Conservation (phyloP, 2,888 invertebrate species). For the Psylliodes chrysocephalus region DNA sequence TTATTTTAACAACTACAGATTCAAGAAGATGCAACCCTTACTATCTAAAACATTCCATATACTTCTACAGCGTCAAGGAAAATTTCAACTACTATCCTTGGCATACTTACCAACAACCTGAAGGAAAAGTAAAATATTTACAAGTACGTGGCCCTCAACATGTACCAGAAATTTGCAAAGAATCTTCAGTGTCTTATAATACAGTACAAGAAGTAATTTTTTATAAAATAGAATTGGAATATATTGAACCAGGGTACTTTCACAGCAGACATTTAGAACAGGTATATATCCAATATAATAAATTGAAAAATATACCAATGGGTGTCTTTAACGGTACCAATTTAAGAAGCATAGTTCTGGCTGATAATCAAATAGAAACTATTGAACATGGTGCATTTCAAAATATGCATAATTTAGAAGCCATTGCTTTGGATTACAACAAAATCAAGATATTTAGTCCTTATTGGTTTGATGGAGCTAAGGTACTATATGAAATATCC, state of each 20-base stretch:
- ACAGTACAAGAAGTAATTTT: conserved; percentile 39
- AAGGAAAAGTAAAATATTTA: conserved; percentile 31
- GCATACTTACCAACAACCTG: conserved; percentile 27
- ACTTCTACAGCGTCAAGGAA: conserved; percentile 30
- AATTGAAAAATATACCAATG: conserved; percentile 24
- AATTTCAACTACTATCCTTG: conserved; percentile 41
- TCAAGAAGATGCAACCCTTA: conserved; percentile 25
- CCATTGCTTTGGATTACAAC: conserved; percentile 44
- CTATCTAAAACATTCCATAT: conserved; percentile 23
- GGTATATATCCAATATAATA: conserved; percentile 37
- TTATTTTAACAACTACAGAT: neutral
- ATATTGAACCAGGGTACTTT: conserved; percentile 45
- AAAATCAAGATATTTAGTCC: conserved; percentile 34
- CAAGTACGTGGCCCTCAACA: conserved; percentile 15
- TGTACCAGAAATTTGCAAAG: conserved; percentile 37
- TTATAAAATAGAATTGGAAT: conserved; percentile 39
- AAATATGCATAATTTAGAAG: conserved; percentile 39
- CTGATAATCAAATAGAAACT: conserved; percentile 37
- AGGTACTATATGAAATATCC: conserved; percentile 39
- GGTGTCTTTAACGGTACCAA: conserved; percentile 42
- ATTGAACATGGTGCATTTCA: conserved; percentile 40
- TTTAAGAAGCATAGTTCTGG: conserved; percentile 39
- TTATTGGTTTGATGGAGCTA: conserved; percentile 37
- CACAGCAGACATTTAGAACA: conserved; percentile 34
- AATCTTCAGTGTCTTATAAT: conserved; percentile 11